Base-by-base conservation (phyloP, 64 coral and sea anemone species). In the Orbicella faveolata region DNA sequence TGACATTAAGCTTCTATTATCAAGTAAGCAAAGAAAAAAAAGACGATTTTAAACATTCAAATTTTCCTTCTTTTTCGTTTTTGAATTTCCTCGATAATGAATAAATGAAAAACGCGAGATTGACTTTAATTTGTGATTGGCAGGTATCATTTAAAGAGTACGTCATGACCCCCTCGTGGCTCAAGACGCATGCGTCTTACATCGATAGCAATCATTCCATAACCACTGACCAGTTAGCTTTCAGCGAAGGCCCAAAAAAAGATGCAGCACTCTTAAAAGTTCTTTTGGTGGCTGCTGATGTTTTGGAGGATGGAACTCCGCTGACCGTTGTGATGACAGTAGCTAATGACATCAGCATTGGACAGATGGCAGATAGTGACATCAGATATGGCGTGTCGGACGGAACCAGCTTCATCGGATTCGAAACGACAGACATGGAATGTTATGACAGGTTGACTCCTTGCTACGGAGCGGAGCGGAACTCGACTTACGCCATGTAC, bases 371-470 rank as follows among this genome's bases (percentile, higher is more conserved):
- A 7, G 89, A 84, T 19, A 76, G 52, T 25, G 89, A 90, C 61
- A 67, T 63, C 63, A 61, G 25, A 0, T 88, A 87, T 69, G 90
- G 90, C 4, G 54, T 92, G 21, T 36, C 90, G 34, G 90, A 87
- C 48, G 90, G 82, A 6, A 72, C 52, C 17, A 65, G n/a, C 35
- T 79, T 92, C 73, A 67, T 87, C 44, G 83, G 83, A 25, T 69
- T 92, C 19, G 20, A 63, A 80, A 87, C 77, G 25, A 3, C 1
- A 9, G 90, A 92, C 51, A 33, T 53, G 26, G 18, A 3, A 1
- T 79, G 86, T 16, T 92, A 92, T 69, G 13, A 1, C 19, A 3
- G 0, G 53, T 1, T 5, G 15, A 13, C 4, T 4, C 83, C 63
- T 3, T 87, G 90, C 34, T 80, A 19, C 33, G 90, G 74, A 0